These are phyloP conservation scores for Coelopa frigida DNA, from an alignment of 1,140 invertebrate species.

Conservation along the genomic window DNA sequence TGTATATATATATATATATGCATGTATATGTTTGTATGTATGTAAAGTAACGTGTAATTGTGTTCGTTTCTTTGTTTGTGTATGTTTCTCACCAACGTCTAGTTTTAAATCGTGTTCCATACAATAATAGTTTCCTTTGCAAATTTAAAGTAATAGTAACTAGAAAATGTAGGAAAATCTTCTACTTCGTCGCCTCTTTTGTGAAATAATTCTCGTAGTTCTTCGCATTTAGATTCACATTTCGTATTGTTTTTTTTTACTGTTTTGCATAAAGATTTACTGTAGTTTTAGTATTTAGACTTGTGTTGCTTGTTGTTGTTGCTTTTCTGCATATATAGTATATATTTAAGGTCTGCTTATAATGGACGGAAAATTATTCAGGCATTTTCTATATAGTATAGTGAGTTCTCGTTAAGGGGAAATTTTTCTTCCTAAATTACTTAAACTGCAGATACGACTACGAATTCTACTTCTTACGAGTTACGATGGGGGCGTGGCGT, in stretches of 20 bases:
- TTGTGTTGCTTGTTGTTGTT: slow-evolving; percentile 7
- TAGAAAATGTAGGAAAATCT: no score
- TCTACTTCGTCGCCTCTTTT: no score
- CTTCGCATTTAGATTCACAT: background rate
- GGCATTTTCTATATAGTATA: slow-evolving; percentile 25
- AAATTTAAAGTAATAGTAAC: slow-evolving; percentile 13
- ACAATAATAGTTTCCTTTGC: slow-evolving; percentile 44
- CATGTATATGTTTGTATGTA: slow-evolving; percentile 4
- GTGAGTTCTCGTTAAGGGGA: no score
- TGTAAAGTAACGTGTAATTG: slow-evolving; percentile 13
- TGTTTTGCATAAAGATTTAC: background rate
- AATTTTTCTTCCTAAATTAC: no score
- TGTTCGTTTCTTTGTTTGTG: slow-evolving; percentile 6
- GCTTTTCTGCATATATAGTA: slow-evolving; percentile 22
- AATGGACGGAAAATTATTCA: slow-evolving; percentile 46
- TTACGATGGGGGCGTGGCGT: no score
- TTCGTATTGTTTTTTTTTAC: background rate
- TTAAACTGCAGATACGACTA: no score
- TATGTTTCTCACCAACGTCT: background rate
- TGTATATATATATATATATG: slow-evolving; percentile 9
- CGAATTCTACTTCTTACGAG: no score
- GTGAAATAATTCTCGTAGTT: background rate
- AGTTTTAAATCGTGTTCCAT: slow-evolving; percentile 8
- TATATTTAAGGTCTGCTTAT: slow-evolving; percentile 46
- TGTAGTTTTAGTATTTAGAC: background rate